Evolutionary conservation across 2,888 invertebrate species (phyloP).

Genomic region (Branchellion lobata): DNA sequence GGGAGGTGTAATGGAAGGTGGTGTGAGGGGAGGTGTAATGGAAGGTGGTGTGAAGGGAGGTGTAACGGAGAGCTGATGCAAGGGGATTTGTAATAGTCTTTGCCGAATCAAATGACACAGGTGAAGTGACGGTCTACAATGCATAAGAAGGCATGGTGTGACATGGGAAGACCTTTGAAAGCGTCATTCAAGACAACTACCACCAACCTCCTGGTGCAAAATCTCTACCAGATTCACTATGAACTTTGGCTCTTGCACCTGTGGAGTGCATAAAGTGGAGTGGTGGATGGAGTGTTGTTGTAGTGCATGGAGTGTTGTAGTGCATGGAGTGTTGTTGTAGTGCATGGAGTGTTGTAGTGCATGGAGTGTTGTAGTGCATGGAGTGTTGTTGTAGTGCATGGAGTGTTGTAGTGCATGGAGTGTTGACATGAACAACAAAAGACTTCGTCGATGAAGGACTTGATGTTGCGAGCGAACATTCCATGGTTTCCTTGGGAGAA

Average conservation of each 20-base stretch:
- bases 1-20: too few relatives aligned
- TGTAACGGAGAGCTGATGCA: not conserved
- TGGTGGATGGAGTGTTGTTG: not conserved
- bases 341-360: too few relatives aligned
- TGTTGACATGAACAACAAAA: not conserved
- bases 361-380: too few relatives aligned
- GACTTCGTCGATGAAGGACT: constrained; percentile 2
- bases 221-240: constrained; percentile 37
- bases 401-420: too few relatives aligned
- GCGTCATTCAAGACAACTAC: too few relatives aligned
- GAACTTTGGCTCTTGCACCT: constrained; percentile 35
- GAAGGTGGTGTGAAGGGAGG: not conserved
- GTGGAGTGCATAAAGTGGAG: not conserved
- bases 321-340: too few relatives aligned
- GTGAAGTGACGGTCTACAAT: too few relatives aligned
- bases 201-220: constrained; percentile 37
- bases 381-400: too few relatives aligned
- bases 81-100: too few relatives aligned
- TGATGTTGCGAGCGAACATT: constrained; percentile 25
- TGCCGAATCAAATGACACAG: too few relatives aligned
- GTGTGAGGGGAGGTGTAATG: not conserved
- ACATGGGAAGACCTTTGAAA: too few relatives aligned
- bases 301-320: too few relatives aligned
- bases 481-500: constrained; percentile 19
- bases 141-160: not conserved